These are phyloP conservation scores for Poliocrania exsul DNA, from an alignment of 2,797 vertebrate genomes.

Conservation along the genomic window DNA sequence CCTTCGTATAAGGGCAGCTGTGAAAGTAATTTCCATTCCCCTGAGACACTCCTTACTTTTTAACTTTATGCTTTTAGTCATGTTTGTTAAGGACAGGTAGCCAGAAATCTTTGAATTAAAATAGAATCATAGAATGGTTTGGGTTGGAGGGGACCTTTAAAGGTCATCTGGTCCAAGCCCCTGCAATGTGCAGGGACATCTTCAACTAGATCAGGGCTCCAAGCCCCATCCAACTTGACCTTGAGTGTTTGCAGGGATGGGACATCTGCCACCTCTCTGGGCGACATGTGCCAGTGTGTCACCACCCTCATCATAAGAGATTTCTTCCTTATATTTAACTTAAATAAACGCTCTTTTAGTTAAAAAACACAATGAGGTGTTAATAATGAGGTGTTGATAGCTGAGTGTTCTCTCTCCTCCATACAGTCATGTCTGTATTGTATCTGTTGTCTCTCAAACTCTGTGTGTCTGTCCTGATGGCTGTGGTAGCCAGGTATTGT, in stretches of 20 bases:
- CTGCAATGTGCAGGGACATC: background rate
- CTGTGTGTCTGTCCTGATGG: background rate
- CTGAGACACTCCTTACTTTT: background rate
- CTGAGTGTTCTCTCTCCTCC: background rate
- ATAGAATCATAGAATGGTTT: background rate
- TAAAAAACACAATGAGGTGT: background rate
- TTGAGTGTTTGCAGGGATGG: background rate
- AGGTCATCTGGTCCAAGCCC: background rate
- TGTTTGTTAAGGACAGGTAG: background rate
- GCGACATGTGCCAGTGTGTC: background rate
- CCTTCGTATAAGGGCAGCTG: background rate
- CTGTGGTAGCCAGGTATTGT: background rate
- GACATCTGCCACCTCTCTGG: background rate
- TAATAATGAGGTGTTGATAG: background rate
- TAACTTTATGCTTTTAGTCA: background rate
- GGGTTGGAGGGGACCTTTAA: background rate
- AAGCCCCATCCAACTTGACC: background rate
- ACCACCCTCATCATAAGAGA: background rate
- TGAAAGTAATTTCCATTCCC: background rate
- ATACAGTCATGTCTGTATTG: rapidly evolving
- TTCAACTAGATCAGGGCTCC: background rate
- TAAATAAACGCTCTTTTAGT: background rate
- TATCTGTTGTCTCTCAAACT: background rate
- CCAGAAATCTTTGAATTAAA: background rate
- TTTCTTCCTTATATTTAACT: background rate